Evolutionary conservation across 2,797 vertebrate species (phyloP).

Genomic region (Gila robusta): DNA sequence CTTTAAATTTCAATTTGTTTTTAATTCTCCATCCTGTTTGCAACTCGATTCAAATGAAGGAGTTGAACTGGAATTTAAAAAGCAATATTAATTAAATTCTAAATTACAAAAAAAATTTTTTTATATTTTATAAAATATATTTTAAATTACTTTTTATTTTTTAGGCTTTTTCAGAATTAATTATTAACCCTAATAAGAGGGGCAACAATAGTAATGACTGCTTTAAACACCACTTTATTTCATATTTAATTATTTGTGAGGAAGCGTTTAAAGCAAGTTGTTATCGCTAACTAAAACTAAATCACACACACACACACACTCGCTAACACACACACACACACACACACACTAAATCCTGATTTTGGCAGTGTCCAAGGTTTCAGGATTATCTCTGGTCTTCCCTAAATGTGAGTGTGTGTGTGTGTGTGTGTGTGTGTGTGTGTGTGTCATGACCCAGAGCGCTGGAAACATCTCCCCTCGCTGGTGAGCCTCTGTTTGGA

Average conservation of each 20-base stretch:
- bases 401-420: no score
- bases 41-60: background rate
- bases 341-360: constrained; percentile 34
- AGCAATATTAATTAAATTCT: background rate
- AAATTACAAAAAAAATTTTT: background rate
- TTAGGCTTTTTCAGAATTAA: background rate
- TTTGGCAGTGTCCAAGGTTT: constrained; percentile 44
- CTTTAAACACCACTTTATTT: background rate
- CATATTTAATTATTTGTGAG: background rate
- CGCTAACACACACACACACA: no score
- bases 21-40: background rate
- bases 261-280: background rate
- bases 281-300: background rate
- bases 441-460: background rate
- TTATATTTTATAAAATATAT: background rate
- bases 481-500: background rate
- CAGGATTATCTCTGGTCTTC: constrained; percentile 55
- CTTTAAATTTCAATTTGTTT: background rate
- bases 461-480: constrained; percentile 5
- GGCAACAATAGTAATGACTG: background rate
- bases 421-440: background rate
- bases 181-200: background rate
- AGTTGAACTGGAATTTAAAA: background rate
- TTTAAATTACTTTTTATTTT: background rate
- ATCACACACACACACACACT: background rate